Conservation (phyloP, 2,888 invertebrate genomes). For the Drosophila fulvimacula region DNA sequence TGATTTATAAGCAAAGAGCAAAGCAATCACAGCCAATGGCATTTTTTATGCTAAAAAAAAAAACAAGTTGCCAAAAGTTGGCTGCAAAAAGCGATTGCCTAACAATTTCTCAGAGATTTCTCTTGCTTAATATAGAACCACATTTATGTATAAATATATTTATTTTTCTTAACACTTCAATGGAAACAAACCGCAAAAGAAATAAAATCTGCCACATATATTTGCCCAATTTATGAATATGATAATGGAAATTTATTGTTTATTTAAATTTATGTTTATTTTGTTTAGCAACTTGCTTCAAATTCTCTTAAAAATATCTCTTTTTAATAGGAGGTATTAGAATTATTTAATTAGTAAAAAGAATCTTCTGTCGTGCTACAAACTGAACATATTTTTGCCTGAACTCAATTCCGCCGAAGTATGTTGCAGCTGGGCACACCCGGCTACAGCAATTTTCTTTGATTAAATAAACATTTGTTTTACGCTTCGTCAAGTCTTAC, state of each 20-base stretch:
- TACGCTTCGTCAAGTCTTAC: conserved; percentile 22
- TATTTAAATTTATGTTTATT: background rate
- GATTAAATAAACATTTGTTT: conserved; percentile 43
- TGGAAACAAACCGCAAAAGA: background rate
- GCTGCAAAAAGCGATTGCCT: conserved; percentile 10
- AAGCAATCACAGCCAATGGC: background rate
- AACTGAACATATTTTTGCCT: background rate
- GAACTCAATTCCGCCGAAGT: background rate
- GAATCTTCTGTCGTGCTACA: background rate
- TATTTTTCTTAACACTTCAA: background rate
- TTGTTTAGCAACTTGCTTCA: too few species aligned
- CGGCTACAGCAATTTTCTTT: background rate
- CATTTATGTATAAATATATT: background rate
- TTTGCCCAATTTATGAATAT: background rate
- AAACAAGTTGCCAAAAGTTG: background rate
- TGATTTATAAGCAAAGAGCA: conserved; percentile 5
- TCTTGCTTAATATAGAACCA: background rate
- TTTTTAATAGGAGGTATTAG: too few species aligned
- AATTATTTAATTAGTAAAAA: background rate
- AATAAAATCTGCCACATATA: background rate
- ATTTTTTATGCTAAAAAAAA: background rate
- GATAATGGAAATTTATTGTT: background rate
- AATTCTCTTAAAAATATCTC: too few species aligned
- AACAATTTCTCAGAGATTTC: conserved; percentile 11
- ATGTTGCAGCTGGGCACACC: background rate